These are phyloP conservation scores for Rhynchophorus ferrugineus DNA, from an alignment of 1,140 invertebrate genomes.

Conservation along the genomic window DNA sequence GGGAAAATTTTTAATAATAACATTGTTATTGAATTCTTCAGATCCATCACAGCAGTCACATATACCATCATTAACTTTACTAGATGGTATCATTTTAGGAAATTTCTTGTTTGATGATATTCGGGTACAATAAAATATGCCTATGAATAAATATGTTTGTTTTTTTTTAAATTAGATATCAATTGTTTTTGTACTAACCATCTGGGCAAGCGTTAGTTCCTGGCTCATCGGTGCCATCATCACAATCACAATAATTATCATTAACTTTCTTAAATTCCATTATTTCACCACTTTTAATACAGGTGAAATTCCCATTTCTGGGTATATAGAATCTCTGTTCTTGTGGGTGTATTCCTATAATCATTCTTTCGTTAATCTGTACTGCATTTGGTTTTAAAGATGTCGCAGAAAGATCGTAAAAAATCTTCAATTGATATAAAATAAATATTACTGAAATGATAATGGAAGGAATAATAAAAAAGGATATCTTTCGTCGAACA, in stretches of 20 bases:
- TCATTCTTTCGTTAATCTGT: conserved; percentile 1
- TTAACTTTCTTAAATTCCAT: conserved; percentile 67
- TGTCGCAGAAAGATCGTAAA: conserved; percentile 19
- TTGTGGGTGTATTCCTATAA: conserved; percentile 32
- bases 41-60: conserved; percentile 88
- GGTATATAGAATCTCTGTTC: conserved; percentile 39
- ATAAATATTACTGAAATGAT: conserved; percentile 28
- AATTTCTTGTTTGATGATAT: conserved; percentile 29
- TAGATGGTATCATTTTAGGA: conserved; percentile 44
- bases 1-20: neutral
- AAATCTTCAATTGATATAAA: conserved; percentile 31
- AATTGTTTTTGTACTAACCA: too few relatives aligned
- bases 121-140: conserved; percentile 17
- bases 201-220: conserved; percentile 61
- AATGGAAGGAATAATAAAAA: conserved; percentile 18
- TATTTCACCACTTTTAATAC: conserved; percentile 39
- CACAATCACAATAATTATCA: conserved; percentile 98
- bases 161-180: conserved; percentile 17
- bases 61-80: conserved; percentile 84
- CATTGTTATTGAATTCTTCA: conserved; percentile 48
- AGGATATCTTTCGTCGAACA: conserved; percentile 14
- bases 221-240: conserved; percentile 91
- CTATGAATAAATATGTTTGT: conserved; percentile 4
- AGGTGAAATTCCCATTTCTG: conserved; percentile 40
- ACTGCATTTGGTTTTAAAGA: neutral